Evolutionary conservation across 1,140 invertebrate genomes (phyloP), one percentile per base, ranked within the genome.

Genomic region (Orius insidiosus): DNA sequence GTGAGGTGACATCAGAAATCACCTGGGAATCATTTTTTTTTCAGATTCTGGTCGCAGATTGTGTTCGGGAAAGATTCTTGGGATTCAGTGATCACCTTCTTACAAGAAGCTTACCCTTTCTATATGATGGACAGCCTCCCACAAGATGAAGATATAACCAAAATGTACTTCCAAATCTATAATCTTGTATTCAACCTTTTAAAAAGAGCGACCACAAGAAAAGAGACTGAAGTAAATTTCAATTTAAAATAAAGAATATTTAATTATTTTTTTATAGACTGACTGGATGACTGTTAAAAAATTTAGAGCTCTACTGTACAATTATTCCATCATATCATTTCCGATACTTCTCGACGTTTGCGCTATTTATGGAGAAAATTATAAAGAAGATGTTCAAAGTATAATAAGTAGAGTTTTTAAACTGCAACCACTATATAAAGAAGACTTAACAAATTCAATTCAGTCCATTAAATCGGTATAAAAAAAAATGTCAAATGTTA

Each of bases 11-110:
- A n/a, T n/a, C n/a, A n/a, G n/a, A n/a, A n/a, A n/a, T n/a, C n/a
- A n/a, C n/a, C n/a, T n/a, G n/a, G n/a, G n/a, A n/a, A n/a, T n/a
- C 43, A 37, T 52, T 47, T 44, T 60, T 55, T 59, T 67, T 68
- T 51, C 56, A 83, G 78, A 57, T 86, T 85, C 64, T 87, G 85
- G 84, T 85, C 80, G 14, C 76, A 81, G 59, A 63, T 85, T 54
- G 56, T 84, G 14, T 76, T 75, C 60, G 74, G 85, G 54, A 60
- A 69, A 7, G 62, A 67, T 2, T 71, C 79, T 48, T 72, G 80
- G 60, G 65, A 75, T 41, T 64, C 69, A 11, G 53, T 88, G 45
- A 68, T 76, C 48, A 76, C 71, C 15, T 85, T 84, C 59, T 63
- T 88, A 8, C 75, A 80, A 63, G 72, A 76, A 50, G 72, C 75